phyloP scores from a whole-genome alignment of 2,888 invertebrate genomes.

The Synanthedon formicaeformis region DNA sequence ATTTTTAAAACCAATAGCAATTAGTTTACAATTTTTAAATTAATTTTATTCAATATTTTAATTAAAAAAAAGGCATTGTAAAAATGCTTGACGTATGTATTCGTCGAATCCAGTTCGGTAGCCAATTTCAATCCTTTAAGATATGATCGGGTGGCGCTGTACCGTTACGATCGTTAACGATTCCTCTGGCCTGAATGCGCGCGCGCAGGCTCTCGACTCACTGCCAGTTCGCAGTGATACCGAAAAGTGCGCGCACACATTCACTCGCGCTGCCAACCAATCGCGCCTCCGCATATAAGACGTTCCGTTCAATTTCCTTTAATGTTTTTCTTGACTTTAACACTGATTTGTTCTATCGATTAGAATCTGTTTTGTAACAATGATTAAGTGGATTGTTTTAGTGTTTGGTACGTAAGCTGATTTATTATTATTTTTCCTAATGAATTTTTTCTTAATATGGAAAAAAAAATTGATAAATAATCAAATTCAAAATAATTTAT shows the following conservation, averaged over 20 bases:
- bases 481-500: too few relatives aligned
- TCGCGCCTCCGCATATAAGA: slow-evolving; percentile 1
- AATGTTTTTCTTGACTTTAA: neutral
- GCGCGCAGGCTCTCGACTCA: slow-evolving; percentile 6
- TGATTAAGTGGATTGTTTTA: slow-evolving; percentile 10
- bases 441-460: neutral
- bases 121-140: neutral
- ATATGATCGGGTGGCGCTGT: slow-evolving; percentile 3
- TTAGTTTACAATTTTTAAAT: too few relatives aligned
- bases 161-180: slow-evolving; percentile 6
- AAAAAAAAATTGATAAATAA: neutral
- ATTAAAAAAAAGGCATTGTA: too few relatives aligned
- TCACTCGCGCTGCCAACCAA: neutral
- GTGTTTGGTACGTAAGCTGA: slow-evolving; percentile 8
- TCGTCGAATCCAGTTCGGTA: too few relatives aligned
- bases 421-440: slow-evolving; percentile 2
- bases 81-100: too few relatives aligned
- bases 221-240: neutral
- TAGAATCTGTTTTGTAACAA: slow-evolving; percentile 3
- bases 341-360: neutral
- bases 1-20: too few relatives aligned
- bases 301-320: neutral
- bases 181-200: slow-evolving; percentile 13
- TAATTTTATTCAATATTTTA: too few relatives aligned
- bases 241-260: neutral